Base-by-base conservation (phyloP, 2,888 invertebrate species). In the Agonopterix heracliana region DNA sequence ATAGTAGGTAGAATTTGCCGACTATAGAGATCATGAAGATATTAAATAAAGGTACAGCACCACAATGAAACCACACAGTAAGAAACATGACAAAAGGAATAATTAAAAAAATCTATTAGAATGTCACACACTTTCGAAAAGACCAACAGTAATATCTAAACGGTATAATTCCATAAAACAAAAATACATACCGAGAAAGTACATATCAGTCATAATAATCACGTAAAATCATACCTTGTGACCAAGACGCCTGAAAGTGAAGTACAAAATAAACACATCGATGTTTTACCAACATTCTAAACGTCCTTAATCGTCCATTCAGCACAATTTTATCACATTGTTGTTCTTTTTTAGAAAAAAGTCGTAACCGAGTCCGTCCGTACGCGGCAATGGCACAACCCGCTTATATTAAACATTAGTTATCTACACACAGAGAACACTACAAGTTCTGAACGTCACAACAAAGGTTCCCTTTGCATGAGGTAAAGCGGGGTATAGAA, bases 391-490 rank as follows among this genome's bases (percentile, higher is more conserved):
- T 75, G 81, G 78, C 81, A 79, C 81, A 71, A 72, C 76, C 80
- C 76, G 69, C 73, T 67, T 66, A 60, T 56, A 66, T 61, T 41
- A 64, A 57, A 5, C 26, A 54, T 59, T n/a, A n/a, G n/a, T n/a
- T 76, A 77, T 76, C 79, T 82, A 81, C 78, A 82, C 81, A 83
- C 73, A 80, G 66, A 74, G 69, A 81, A 80, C 82, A 82, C 84
- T 83, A 83, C 59, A 66, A 71, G 71, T 70, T 72, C 71, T 50
- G 67, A 69, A 77, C 67, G 69, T 77, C 81, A 78, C 81, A 26
- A 26, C 26, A 81, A 68, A 70, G 43, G 40, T 14, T 14, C 40
- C 40, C 17, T 40, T 26, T 38, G 12, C 35, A 43, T 9, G 40
- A 34, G 40, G 34, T 41, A 41, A 46, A 47, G 42, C 9, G 50